Percentiles rank a stretch among this genome's conserved stretches.
These are phyloP conservation scores for Sympetrum striolatum DNA, from an alignment of 2,888 invertebrate species.

Conservation along the genomic window DNA sequence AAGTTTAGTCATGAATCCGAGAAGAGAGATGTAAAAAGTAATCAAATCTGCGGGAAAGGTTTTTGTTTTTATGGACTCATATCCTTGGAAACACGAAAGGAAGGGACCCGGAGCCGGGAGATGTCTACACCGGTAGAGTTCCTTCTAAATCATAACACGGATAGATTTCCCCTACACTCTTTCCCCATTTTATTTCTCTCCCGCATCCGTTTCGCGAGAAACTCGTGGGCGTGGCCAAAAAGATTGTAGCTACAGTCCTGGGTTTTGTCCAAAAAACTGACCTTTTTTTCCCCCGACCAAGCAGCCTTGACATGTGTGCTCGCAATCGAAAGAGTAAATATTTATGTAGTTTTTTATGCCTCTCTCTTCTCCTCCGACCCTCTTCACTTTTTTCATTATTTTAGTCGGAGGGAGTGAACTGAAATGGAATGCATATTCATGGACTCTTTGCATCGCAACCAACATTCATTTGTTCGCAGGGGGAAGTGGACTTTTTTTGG, in stretches of 20 bases:
- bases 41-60: background rate
- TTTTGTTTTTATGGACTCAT: conserved; percentile 17
- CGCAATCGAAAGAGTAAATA: conserved; percentile 13
- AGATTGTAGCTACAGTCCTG: background rate
- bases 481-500: background rate
- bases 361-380: background rate
- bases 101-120: background rate
- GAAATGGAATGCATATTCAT: conserved; percentile 15
- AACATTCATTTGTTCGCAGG: background rate
- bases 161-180: background rate
- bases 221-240: background rate
- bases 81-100: background rate
- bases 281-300: background rate
- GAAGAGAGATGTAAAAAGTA: background rate
- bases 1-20: background rate
- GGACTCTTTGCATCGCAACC: conserved; percentile 23
- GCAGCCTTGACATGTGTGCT: background rate
- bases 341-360: background rate
- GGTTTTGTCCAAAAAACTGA: background rate
- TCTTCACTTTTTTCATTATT: conserved; percentile 21
- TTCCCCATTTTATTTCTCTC: background rate
- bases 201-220: background rate
- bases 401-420: background rate
- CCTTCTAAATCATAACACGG: conserved; percentile 20
- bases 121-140: background rate